Percentiles rank a stretch among this genome's conserved stretches.
Conservation (phyloP, 2,113 vertebrate genomes). For the Gorsachius goisagi region DNA sequence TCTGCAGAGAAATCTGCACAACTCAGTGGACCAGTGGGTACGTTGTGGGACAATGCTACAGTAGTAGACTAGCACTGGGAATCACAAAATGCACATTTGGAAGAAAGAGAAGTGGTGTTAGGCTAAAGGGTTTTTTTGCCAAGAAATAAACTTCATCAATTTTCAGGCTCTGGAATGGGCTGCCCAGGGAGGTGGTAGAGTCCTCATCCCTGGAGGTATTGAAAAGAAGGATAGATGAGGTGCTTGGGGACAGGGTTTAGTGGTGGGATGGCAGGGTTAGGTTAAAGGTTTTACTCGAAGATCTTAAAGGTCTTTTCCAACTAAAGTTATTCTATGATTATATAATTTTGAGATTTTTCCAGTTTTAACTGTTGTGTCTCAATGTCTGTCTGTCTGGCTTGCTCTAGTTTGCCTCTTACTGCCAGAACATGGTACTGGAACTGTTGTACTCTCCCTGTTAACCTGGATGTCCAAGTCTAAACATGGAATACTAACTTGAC, state of each 20-base stretch:
- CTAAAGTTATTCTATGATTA: no score
- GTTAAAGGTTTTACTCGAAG: no score
- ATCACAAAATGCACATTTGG: neutral
- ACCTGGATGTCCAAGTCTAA: neutral
- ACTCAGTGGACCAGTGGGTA: neutral
- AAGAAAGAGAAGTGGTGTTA: neutral
- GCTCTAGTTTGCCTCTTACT: neutral
- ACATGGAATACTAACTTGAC: neutral
- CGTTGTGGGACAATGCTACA: neutral
- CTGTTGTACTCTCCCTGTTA: neutral
- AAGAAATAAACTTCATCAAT: no score
- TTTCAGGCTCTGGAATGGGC: no score
- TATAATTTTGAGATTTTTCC: neutral
- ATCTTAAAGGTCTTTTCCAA: no score
- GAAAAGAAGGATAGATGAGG: no score
- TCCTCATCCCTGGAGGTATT: no score
- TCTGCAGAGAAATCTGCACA: neutral
- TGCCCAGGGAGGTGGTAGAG: no score
- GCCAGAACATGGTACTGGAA: neutral
- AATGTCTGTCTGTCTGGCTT: neutral
- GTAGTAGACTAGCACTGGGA: neutral
- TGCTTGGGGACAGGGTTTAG: no score
- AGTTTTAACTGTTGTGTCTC: neutral
- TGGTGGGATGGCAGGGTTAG: no score
- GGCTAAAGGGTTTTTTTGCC: no score